Percentiles rank a stretch among this genome's conserved stretches.
phyloP scores from a whole-genome alignment of 2,113 vertebrate species.

The Elanus axillaris region DNA sequence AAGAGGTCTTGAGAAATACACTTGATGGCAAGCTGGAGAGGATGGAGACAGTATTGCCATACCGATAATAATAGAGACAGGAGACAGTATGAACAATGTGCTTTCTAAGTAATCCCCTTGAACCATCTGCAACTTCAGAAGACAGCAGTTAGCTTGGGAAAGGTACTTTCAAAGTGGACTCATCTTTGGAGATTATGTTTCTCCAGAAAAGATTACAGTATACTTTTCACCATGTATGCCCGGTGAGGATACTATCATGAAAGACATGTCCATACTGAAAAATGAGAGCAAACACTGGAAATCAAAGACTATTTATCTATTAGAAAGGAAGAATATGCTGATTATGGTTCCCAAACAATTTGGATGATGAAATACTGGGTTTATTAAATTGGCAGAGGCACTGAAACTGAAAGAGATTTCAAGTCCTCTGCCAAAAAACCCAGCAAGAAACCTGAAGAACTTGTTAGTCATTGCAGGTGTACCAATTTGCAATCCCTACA shows the following conservation, averaged over 20 bases:
- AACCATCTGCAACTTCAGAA: neutral
- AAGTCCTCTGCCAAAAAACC: neutral
- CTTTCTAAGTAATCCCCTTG: neutral
- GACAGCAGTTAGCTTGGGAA: neutral
- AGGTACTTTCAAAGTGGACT: neutral
- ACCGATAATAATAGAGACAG: neutral
- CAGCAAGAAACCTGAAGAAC: neutral
- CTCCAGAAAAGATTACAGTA: neutral
- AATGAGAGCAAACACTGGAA: neutral
- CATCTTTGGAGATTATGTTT: neutral
- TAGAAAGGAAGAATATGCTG: neutral
- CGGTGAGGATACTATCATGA: neutral
- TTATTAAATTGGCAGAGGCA: neutral
- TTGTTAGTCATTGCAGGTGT: neutral
- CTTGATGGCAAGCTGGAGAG: neutral
- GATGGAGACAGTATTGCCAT: neutral
- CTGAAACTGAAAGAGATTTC: neutral
- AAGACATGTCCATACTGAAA: neutral
- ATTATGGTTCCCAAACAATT: neutral
- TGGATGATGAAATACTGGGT: neutral
- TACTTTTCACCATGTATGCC: neutral
- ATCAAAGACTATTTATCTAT: neutral
- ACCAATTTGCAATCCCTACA: neutral
- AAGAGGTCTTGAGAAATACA: neutral
- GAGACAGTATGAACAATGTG: neutral